Percentiles rank a stretch among this genome's conserved stretches.
Evolutionary conservation across 1,140 invertebrate genomes (phyloP).

Genomic region (Drosophila prosaltans): DNA sequence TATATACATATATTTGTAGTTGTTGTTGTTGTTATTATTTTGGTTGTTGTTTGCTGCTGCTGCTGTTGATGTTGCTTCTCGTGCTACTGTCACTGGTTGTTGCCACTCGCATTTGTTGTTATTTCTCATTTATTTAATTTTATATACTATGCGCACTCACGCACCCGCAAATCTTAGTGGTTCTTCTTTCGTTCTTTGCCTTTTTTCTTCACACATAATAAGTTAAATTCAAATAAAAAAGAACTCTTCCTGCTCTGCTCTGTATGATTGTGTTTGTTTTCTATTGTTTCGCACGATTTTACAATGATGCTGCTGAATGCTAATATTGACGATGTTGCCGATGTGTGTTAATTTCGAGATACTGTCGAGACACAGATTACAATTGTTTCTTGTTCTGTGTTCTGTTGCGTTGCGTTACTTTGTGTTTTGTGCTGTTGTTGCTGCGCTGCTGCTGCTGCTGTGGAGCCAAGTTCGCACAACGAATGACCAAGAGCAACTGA

Average conservation of each 20-base stretch:
- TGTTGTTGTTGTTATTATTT: constrained; percentile 52
- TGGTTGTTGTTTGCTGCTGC: constrained; percentile 20
- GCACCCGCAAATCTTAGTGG: constrained; percentile 52
- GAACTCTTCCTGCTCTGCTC: constrained; percentile 64
- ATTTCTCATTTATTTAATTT: constrained; percentile 73
- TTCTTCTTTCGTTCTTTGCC: constrained; percentile 18
- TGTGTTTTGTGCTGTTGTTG: constrained; percentile 21
- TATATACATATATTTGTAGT: constrained; percentile 51
- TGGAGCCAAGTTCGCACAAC: constrained; percentile 65
- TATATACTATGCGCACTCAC: constrained; percentile 80
- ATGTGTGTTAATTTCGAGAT: constrained; percentile 7
- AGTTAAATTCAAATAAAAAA: constrained; percentile 22
- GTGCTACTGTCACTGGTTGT: constrained; percentile 38
- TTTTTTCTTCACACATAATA: constrained; percentile 32
- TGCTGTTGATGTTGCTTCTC: constrained; percentile 53
- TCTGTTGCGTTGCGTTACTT: neutral
- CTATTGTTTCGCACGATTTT: constrained; percentile 53
- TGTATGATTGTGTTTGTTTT: neutral
- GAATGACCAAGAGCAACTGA: constrained; percentile 81
- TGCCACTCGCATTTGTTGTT: constrained; percentile 35
- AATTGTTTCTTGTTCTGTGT: neutral
- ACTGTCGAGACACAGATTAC: neutral
- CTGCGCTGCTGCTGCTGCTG: constrained; percentile 49
- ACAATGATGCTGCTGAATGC: constrained; percentile 10
- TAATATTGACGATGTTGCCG: constrained; percentile 15